A percentile compares a stretch with the other conserved stretches of the same genome.
These are phyloP conservation scores for Eupithecia vulgata DNA, from an alignment of 2,888 invertebrate species.

Conservation along the genomic window DNA sequence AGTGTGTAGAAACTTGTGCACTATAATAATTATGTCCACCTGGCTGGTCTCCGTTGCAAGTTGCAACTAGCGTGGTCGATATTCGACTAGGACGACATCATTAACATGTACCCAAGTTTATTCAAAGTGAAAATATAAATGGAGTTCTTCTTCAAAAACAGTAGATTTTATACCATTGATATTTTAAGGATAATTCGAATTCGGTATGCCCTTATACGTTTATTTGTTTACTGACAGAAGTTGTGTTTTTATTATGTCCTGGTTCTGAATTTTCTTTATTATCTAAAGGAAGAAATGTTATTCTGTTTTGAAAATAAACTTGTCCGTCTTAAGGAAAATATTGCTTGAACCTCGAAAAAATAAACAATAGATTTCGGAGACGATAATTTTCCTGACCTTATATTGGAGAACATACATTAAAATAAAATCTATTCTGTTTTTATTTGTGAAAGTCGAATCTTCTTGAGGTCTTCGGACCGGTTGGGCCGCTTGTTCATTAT, in stretches of 20 bases:
- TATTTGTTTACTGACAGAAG: background rate
- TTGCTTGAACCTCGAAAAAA: background rate
- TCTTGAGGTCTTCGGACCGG: too few species aligned
- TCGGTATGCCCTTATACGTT: background rate
- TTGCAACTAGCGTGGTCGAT: too few species aligned
- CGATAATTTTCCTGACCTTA: background rate
- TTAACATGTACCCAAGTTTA: too few species aligned
- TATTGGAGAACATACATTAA: background rate
- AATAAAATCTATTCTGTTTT: background rate
- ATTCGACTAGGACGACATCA: too few species aligned
- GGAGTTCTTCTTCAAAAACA: background rate
- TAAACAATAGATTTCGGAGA: background rate
- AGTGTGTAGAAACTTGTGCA: too few species aligned
- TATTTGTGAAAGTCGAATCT: background rate
- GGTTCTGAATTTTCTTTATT: slow-evolving; percentile 3
- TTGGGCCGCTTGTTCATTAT: too few species aligned
- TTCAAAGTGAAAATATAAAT: background rate
- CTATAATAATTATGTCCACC: too few species aligned
- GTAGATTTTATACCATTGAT: background rate
- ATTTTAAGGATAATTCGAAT: background rate
- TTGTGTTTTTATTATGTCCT: background rate
- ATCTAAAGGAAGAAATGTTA: background rate
- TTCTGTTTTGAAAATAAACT: slow-evolving; percentile 5
- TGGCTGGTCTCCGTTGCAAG: too few species aligned
- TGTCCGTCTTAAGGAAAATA: slow-evolving; percentile 1